phyloP scores from a whole-genome alignment of 2,888 invertebrate species.

The Ecdyonurus torrentis region DNA sequence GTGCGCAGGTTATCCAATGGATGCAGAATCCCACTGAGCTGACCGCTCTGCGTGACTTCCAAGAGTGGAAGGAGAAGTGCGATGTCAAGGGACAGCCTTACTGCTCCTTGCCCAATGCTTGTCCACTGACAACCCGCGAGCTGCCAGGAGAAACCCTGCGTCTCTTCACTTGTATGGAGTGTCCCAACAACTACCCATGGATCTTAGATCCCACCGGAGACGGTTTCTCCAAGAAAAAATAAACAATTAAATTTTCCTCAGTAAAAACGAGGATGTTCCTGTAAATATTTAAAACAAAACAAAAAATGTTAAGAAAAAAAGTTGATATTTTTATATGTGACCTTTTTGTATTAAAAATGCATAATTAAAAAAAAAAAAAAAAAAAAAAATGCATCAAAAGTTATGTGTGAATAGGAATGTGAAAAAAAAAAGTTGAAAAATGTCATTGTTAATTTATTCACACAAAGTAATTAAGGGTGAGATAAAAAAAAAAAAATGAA shows the following conservation, averaged over 20 bases:
- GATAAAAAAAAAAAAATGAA: too few relatives aligned
- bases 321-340: background rate
- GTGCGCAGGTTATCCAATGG: slow-evolving; percentile 72
- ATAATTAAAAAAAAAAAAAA: background rate
- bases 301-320: background rate
- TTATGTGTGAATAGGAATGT: background rate
- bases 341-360: background rate
- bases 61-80: slow-evolving; percentile 91
- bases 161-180: slow-evolving; percentile 90
- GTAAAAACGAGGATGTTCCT: background rate
- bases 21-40: slow-evolving; percentile 89
- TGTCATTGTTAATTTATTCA: background rate
- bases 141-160: slow-evolving; percentile 82
- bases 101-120: slow-evolving; percentile 83
- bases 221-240: slow-evolving; percentile 65
- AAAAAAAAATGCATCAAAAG: too few relatives aligned
- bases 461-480: background rate
- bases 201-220: slow-evolving; percentile 87
- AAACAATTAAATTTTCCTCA: background rate
- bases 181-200: slow-evolving; percentile 92
- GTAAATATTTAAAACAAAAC: background rate
- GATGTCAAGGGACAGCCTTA: slow-evolving; percentile 86
- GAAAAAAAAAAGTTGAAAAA: background rate
- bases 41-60: slow-evolving; percentile 73
- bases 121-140: slow-evolving; percentile 75